A percentile compares a stretch with the other conserved stretches of the same genome.
phyloP scores from a whole-genome alignment of 2,888 invertebrate species.

The Ectropis crepuscularia region DNA sequence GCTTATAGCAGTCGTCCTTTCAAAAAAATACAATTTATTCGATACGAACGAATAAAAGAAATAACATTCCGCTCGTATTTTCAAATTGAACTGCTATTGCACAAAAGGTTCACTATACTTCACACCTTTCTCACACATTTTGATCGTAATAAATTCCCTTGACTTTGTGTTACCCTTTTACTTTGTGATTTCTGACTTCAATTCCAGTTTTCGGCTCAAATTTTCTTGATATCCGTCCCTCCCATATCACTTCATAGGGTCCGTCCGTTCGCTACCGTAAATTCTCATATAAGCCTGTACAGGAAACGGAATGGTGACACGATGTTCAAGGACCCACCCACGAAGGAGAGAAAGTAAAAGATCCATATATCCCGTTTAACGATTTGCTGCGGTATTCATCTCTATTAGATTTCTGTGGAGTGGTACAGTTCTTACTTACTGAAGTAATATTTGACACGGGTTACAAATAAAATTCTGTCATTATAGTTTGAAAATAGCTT shows the following conservation, averaged over 20 bases:
- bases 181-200: conserved; percentile 11
- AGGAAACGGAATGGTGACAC: conserved; percentile 14
- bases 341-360: conserved; percentile 15
- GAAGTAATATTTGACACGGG: no score
- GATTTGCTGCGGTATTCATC: conserved; percentile 21
- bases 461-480: no score
- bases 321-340: conserved; percentile 10
- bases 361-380: conserved; percentile 18
- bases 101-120: conserved; percentile 4
- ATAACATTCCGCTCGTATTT: not conserved
- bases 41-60: not conserved
- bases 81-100: conserved; percentile 8
- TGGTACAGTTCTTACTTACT: not conserved
- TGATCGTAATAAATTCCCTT: conserved; percentile 19
- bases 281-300: conserved; percentile 17
- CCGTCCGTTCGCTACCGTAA: conserved; percentile 11
- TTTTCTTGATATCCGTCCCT: conserved; percentile 21
- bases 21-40: not conserved
- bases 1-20: no score
- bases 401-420: conserved; percentile 20
- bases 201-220: conserved; percentile 16
- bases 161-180: conserved; percentile 17
- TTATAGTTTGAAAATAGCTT: no score
- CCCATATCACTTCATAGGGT: conserved; percentile 24
- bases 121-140: conserved; percentile 18